Evolutionary conservation across 2,888 invertebrate species (phyloP), one percentile per base, ranked within the genome.

Genomic region (Philhelius pedissequus): DNA sequence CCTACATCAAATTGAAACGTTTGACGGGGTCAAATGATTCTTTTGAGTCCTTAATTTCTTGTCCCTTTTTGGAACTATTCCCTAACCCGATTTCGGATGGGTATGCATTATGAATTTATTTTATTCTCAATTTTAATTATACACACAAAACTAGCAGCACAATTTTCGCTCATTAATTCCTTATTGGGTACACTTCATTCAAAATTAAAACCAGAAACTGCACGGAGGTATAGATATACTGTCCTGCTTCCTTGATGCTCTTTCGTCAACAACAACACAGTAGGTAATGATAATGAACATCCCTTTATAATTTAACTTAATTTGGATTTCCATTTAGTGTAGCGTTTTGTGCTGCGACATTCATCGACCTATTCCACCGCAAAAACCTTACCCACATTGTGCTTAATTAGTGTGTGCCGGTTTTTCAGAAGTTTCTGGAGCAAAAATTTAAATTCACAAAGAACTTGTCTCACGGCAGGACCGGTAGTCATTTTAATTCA

Each of bases 361-460:
- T 52, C 62, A 73, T 64, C 62, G 62, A 60, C 73, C 73, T 52
- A 50, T 62, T 30, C 50, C 40, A 50, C 30, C 52, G 18, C 45
- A 43, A 66, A 71, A 77, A 62, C 27, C 56, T 50, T 48, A 38
- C 66, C 68, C 78, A 62, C 78, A 68, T 78, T 74, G 68, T 68
- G 68, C 43, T 78, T 82, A 82, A 82, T 82, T 82, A 78, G 68
- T 66, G 81, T 71, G 58, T 52, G 35, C 52, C 18, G 22, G 54
- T 58, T 45, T 69, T 73, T 48, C 32, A 62, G 38, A 62, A 69
- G n/a, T 74, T 68, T 74, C 70, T 56, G 62, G 56, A 78, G 62
- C 82, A 73, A 73, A 77, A 43, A 43, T 62, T 71, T 66, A 54
- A 77, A 77, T 52, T 66, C 35, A 77, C 82, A 82, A 82, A 82